Evolutionary conservation across 2,113 vertebrate species (phyloP).

Genomic region (Hemiscyllium ocellatum): DNA sequence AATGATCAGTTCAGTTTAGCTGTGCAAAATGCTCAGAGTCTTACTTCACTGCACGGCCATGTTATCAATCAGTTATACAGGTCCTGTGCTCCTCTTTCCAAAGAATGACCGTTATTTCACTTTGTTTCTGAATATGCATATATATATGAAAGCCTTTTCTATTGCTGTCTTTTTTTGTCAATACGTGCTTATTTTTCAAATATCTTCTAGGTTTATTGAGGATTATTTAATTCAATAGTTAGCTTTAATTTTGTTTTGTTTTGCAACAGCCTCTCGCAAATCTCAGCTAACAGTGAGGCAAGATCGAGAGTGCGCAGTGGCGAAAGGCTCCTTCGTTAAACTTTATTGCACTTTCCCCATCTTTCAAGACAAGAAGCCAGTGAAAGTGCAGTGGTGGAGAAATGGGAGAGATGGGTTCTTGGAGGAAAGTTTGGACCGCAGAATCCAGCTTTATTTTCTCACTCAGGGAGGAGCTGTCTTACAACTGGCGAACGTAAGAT

Average conservation of each 20-base stretch:
- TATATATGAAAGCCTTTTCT: background rate
- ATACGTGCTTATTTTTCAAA: background rate
- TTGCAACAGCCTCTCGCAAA: background rate
- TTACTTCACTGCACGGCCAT: background rate
- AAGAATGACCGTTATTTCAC: too few species aligned
- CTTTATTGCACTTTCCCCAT: background rate
- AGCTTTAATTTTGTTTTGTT: background rate
- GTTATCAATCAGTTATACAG: background rate
- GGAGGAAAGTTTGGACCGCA: background rate
- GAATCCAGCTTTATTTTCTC: background rate
- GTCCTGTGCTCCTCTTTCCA: background rate
- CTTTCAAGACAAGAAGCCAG: background rate
- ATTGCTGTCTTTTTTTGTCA: background rate
- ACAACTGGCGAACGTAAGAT: background rate
- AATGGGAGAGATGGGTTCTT: background rate
- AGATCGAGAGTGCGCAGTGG: background rate
- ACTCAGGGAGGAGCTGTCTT: background rate
- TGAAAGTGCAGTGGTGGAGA: slow-evolving; percentile 11
- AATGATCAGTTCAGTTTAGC: background rate
- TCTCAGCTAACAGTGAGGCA: background rate
- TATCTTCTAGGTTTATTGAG: background rate
- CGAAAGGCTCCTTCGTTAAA: background rate
- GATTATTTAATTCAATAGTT: too few species aligned
- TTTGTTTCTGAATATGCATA: background rate
- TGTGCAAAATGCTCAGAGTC: background rate